These are phyloP conservation scores for Gallinago jamesoni DNA, from an alignment of 2,113 vertebrate species.

Conservation along the genomic window DNA sequence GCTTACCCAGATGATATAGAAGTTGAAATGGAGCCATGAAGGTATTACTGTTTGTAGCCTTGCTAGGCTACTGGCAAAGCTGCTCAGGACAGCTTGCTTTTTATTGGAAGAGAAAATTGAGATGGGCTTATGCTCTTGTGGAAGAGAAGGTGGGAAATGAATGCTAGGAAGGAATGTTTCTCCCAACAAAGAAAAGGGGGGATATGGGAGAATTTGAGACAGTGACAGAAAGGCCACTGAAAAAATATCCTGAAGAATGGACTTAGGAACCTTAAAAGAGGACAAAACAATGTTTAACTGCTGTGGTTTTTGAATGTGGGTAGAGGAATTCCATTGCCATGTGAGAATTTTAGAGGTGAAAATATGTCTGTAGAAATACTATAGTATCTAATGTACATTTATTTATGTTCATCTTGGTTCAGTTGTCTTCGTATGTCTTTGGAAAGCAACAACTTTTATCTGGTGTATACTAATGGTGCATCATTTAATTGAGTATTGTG, in stretches of 20 bases:
- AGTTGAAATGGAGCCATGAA: not conserved
- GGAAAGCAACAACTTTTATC: not conserved
- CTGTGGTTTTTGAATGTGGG: not conserved
- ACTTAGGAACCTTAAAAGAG: not conserved
- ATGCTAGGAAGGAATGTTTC: not conserved
- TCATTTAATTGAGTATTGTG: not conserved
- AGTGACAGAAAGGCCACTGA: not conserved
- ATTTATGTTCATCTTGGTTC: not conserved
- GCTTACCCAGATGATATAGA: not conserved
- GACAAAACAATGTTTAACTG: not conserved
- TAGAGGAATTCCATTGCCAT: not conserved
- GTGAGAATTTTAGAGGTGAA: not conserved
- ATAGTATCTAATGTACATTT: not conserved
- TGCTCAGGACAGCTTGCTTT: not conserved
- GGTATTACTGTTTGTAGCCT: not conserved
- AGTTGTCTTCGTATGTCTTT: not conserved
- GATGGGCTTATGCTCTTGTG: not conserved
- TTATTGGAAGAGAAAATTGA: not conserved
- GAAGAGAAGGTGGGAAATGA: not conserved
- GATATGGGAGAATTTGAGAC: not conserved
- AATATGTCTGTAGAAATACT: not conserved
- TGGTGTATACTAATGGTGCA: not conserved
- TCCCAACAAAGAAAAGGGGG: not conserved
- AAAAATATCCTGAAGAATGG: not conserved
- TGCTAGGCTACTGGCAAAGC: not conserved